Base-by-base conservation (phyloP, 2,797 vertebrate genomes). In the Sphaeramia orbicularis region DNA sequence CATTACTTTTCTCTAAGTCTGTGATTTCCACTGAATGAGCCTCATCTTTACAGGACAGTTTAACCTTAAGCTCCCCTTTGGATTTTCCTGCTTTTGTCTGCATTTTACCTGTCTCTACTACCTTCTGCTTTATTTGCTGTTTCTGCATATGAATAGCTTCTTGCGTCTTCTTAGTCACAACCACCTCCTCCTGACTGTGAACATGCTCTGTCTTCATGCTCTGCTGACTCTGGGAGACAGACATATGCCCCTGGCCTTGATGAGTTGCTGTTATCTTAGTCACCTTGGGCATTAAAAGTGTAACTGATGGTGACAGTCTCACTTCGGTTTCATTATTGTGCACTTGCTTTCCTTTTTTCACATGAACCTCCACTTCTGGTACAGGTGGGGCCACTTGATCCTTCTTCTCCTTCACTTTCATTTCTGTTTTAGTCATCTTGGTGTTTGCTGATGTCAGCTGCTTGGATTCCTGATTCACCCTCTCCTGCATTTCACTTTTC, bases 1-100 rank as follows among this genome's bases (percentile, higher is more conserved):
- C 86, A 62, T 91, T 92, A 79, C 84, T 93, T 91, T 95, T 96
- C 79, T 94, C 91, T 15, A 86, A 76, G 80, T 92, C 88, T 43
- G 91, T 66, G 73, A 91, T 83, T 71, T 95, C 93, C 7, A 75
- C 53, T 32, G 79, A 58, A 65, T 73, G 84, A 62, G 80, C 74
- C 21, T 90, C 79, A 0, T 80, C 87, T 56, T 83, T 84, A 21
- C 69, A 83, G 59, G 76, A 56, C 47, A 53, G 79, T 87, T 87
- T 90, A 54, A 84, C 78, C 72, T 50, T 84, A 1, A 71, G 62
- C 58, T 94, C 92, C 35, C 80, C 80, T 72, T 81, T 86, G 2
- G 66, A 38, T 67, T 67, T 82, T 6, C 50, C 85, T 0, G 49
- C 51, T 41, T 80, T 84, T 2, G 77, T 74, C 57, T 93, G 88